Conservation (phyloP, 1,140 invertebrate genomes). For the Cyrtorhinus lividipennis region DNA sequence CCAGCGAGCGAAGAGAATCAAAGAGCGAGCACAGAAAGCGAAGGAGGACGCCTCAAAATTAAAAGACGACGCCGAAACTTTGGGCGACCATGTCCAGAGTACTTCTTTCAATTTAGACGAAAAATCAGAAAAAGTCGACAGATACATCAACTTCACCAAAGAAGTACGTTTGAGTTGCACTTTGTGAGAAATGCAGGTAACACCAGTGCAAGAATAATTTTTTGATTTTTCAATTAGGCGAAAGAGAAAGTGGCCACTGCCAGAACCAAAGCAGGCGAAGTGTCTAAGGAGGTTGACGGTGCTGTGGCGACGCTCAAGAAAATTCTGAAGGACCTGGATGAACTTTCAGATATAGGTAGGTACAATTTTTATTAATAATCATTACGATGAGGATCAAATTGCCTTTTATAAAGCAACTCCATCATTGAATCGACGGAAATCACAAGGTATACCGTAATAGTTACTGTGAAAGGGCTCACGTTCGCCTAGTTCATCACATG, state of each 20-base stretch:
- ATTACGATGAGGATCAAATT: not conserved
- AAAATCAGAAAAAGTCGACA: slow-evolving; percentile 53
- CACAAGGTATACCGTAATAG: too few species aligned
- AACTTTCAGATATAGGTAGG: slow-evolving; percentile 55
- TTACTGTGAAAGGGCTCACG: too few species aligned
- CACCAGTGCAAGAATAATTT: slow-evolving; percentile 7
- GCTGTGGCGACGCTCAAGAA: slow-evolving; percentile 60
- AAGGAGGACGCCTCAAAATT: slow-evolving; percentile 57
- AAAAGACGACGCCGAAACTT: slow-evolving; percentile 57
- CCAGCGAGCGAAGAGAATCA: slow-evolving; percentile 58
- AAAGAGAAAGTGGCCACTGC: slow-evolving; percentile 70
- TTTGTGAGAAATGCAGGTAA: slow-evolving; percentile 22
- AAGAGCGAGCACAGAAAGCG: slow-evolving; percentile 56
- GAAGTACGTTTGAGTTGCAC: slow-evolving; percentile 39
- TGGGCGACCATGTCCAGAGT: slow-evolving; percentile 51
- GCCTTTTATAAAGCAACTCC: too few species aligned
- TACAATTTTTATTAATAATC: slow-evolving; percentile 10
- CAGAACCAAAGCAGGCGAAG: slow-evolving; percentile 61
- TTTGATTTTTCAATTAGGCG: slow-evolving; percentile 30
- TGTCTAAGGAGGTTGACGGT: slow-evolving; percentile 62
- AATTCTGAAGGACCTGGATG: slow-evolving; percentile 65
- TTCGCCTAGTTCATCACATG: too few species aligned
- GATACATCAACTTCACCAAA: slow-evolving; percentile 55
- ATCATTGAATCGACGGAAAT: too few species aligned
- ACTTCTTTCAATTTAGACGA: slow-evolving; percentile 52